Evolutionary conservation across 2,888 invertebrate genomes (phyloP), one percentile per base, ranked within the genome.

Genomic region (Gastracanthus pulcherrimus): DNA sequence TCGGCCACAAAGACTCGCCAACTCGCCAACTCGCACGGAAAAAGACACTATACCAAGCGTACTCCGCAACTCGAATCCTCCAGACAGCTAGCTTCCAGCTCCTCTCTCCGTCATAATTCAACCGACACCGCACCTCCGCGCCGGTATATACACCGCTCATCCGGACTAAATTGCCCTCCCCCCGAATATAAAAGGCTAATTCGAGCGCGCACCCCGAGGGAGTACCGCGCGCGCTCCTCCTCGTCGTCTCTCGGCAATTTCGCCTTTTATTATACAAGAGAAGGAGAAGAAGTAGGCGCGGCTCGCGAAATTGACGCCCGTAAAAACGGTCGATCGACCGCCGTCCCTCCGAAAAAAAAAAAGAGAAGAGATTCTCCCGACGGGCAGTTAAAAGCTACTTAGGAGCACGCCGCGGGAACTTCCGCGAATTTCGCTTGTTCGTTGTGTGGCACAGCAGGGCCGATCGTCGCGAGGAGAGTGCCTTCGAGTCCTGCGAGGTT

Each of bases 381-480:
- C 34, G 48, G 74, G 75, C 41, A 70, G 75, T 81, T 71, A 67
- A 76, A 81, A 81, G 76, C 71, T 76, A 81, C 71, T 80, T 75
- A 70, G 51, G 48, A 38, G 36, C 34, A 31, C 41, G 26, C n/a
- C 1, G 70, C 77, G 77, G 70, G 60, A n/a, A 62, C 70, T 77
- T 55, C 16, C 26, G 23, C 29, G 62, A 48, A 64, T 64, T 19
- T 60, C 23, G 29, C 41, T 23, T 51, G 3, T 45, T 45, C n/a
- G 45, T 13, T 41, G 45, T n/a, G n/a, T n/a, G n/a, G n/a, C n/a
- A n/a, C n/a, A n/a, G n/a, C n/a, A n/a, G 26, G 29, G 5, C 60
- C 45, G 70, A 76, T 81, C 76, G 71, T 76, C 55, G 75, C 69
- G 75, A 66, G 36, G 13, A 38, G 67, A 69, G 60, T 36, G 48